Evolutionary conservation across 2,797 vertebrate genomes (phyloP), one percentile per base, ranked within the genome.

Genomic region (Rhyacichthys aspro): DNA sequence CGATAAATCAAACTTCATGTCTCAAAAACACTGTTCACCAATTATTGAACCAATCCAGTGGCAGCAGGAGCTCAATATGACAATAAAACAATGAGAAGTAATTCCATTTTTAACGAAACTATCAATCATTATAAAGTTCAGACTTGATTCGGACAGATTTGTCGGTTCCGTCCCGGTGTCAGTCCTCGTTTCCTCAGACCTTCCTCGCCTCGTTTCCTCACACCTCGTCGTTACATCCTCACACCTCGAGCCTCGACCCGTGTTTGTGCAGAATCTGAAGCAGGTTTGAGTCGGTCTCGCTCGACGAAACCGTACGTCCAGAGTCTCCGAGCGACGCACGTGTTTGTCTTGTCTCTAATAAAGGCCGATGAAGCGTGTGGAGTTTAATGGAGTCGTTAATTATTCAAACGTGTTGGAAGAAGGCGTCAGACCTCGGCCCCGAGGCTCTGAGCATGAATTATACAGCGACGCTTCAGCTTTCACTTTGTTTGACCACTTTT

Each of bases 81-180:
- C n/a, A n/a, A n/a, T n/a, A n/a, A n/a, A n/a, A n/a, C n/a, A n/a
- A n/a, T n/a, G n/a, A n/a, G n/a, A n/a, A n/a, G n/a, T n/a, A n/a
- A n/a, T n/a, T n/a, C n/a, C n/a, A n/a, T n/a, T n/a, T n/a, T n/a
- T n/a, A n/a, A n/a, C n/a, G n/a, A n/a, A n/a, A n/a, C n/a, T n/a
- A n/a, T n/a, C n/a, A n/a, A n/a, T n/a, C n/a, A n/a, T n/a, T n/a
- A n/a, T n/a, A n/a, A n/a, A n/a, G n/a, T n/a, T n/a, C n/a, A n/a
- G n/a, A n/a, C n/a, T n/a, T n/a, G n/a, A n/a, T n/a, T n/a, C n/a
- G n/a, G n/a, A n/a, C n/a, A n/a, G n/a, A n/a, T n/a, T n/a, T 28
- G 23, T 66, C 60, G 69, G 50, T 56, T 67, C 42, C 32, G 43
- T 23, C 12, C 23, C 23, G 23, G 3, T 28, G 23, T 47, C 56